Evolutionary conservation across 2,888 invertebrate species (phyloP).

Genomic region (Matsumyia berberina): DNA sequence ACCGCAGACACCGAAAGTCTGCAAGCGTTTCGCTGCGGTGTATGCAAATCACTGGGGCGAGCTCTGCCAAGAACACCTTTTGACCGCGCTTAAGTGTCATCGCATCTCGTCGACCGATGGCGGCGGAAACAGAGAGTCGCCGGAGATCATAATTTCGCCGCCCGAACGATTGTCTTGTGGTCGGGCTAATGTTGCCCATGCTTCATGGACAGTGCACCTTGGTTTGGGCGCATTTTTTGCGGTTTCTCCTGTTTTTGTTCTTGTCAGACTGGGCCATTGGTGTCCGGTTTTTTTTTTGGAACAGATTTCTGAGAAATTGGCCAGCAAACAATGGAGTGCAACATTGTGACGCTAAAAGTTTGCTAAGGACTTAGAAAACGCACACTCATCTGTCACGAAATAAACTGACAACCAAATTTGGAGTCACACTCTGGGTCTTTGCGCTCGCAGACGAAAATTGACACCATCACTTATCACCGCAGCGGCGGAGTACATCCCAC

Average conservation of each 20-base stretch:
- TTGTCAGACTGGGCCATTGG: background rate
- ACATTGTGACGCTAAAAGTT: constrained; percentile 52
- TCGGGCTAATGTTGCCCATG: constrained; percentile 51
- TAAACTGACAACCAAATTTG: constrained; percentile 72
- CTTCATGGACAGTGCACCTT: constrained; percentile 48
- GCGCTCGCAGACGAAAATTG: constrained; percentile 67
- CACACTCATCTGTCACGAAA: constrained; percentile 62
- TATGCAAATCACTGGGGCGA: constrained; percentile 72
- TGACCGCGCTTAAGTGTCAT: constrained; percentile 74
- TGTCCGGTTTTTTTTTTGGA: constrained; percentile 25
- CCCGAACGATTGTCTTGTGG: constrained; percentile 63
- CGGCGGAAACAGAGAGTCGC: constrained; percentile 48
- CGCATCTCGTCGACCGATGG: constrained; percentile 14
- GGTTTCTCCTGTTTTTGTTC: constrained; percentile 27
- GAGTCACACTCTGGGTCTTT: constrained; percentile 33
- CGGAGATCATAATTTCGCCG: constrained; percentile 71
- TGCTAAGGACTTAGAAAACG: constrained; percentile 52
- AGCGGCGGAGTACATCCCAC: constrained; percentile 58
- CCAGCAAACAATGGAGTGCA: constrained; percentile 56
- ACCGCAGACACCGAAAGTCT: constrained; percentile 74
- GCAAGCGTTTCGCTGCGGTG: constrained; percentile 60
- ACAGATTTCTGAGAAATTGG: constrained; percentile 48
- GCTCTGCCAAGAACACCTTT: constrained; percentile 59
- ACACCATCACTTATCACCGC: constrained; percentile 74
- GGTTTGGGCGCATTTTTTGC: constrained; percentile 21